Evolutionary conservation across 2,113 vertebrate species (phyloP).

Genomic region (Elachura formosa): DNA sequence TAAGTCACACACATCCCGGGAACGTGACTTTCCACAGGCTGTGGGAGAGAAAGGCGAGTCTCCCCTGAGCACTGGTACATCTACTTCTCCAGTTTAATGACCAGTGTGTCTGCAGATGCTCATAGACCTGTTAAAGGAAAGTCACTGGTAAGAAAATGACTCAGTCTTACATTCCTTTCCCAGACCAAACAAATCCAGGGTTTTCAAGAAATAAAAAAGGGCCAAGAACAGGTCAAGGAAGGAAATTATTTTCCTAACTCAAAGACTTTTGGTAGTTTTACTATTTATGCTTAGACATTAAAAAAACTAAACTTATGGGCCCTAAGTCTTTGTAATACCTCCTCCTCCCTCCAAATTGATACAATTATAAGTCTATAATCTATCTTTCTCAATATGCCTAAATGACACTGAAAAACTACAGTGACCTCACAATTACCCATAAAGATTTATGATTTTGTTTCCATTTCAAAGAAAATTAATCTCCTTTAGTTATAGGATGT

Average conservation of each 20-base stretch:
- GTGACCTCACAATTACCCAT: not conserved
- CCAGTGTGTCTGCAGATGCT: not conserved
- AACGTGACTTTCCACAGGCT: not conserved
- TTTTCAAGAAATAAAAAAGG: not conserved
- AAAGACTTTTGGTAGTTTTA: not conserved
- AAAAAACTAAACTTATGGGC: not conserved
- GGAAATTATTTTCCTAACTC: not conserved
- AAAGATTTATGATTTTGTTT: not conserved
- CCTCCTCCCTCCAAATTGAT: not conserved
- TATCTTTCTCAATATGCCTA: not conserved
- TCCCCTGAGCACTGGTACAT: not conserved
- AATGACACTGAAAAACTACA: not conserved
- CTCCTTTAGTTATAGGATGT: not conserved
- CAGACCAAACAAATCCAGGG: fast-evolving
- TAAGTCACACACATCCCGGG: not conserved
- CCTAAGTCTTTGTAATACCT: not conserved
- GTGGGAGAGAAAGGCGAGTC: not conserved
- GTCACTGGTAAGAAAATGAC: not conserved
- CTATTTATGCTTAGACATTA: not conserved
- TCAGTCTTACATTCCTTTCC: not conserved
- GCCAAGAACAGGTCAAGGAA: not conserved
- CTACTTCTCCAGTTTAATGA: not conserved
- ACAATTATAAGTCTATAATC: not conserved
- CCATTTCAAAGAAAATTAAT: not conserved
- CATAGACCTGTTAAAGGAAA: not conserved